Conservation (phyloP, 2,888 invertebrate genomes). For the Apamea monoglypha region DNA sequence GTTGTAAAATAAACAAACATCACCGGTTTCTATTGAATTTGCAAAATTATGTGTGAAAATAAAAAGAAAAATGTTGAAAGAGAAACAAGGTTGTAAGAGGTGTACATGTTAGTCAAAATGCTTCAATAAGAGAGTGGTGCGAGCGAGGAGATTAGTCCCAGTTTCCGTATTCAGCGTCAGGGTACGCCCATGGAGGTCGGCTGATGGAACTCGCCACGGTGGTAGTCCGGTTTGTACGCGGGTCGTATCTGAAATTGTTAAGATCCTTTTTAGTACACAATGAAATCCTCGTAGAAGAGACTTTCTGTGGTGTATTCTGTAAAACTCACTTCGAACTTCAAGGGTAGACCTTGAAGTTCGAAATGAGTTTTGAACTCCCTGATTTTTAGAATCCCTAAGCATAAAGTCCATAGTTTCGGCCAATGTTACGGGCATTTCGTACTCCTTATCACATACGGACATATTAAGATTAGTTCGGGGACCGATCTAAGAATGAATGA, state of each 20-base stretch:
- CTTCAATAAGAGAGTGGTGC: conserved; percentile 20
- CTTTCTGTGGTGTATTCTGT: not conserved
- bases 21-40: conserved; percentile 18
- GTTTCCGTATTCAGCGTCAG: conserved; percentile 77
- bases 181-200: conserved; percentile 88
- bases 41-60: conserved; percentile 21
- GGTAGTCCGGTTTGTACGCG: conserved; percentile 77
- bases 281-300: not conserved
- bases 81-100: not conserved
- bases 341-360: not conserved
- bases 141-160: conserved; percentile 79
- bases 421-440: not conserved
- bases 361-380: not conserved
- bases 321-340: not conserved
- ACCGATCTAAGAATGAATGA: not conserved
- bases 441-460: not conserved
- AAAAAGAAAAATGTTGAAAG: not conserved
- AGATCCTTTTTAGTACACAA: not conserved
- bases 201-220: conserved; percentile 68
- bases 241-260: conserved; percentile 80
- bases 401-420: not conserved
- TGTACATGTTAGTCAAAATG: conserved; percentile 4
- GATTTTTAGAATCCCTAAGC: not conserved
- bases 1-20: conserved; percentile 30
- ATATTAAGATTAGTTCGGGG: too few species aligned